Percentiles rank a stretch among this genome's conserved stretches.
Evolutionary conservation across 2,888 invertebrate species (phyloP).

Genomic region (Conops quadrifasciatus): DNA sequence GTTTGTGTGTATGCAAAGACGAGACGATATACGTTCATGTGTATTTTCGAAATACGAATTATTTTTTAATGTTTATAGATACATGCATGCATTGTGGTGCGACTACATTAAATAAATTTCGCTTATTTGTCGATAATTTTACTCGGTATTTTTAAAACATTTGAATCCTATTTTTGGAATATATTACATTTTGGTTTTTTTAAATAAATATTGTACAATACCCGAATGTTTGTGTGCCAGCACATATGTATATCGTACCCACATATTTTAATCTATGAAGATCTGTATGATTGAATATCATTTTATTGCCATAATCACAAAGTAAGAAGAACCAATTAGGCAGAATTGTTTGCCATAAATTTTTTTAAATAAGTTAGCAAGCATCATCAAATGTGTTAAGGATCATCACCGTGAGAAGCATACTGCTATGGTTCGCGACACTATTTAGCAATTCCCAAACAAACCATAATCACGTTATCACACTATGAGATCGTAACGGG

Average conservation of each 20-base stretch:
- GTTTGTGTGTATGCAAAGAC: too few relatives aligned
- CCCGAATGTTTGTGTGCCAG: too few relatives aligned
- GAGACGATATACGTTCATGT: background rate
- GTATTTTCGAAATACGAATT: slow-evolving; percentile 27
- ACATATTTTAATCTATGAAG: background rate
- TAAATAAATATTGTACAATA: background rate
- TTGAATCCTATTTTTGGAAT: slow-evolving; percentile 4
- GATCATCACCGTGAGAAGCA: too few relatives aligned
- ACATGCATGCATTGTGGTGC: background rate
- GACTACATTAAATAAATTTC: slow-evolving; percentile 1
- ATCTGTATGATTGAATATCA: background rate
- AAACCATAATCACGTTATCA: too few relatives aligned
- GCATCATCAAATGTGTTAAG: too few relatives aligned
- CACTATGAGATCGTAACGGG: too few relatives aligned
- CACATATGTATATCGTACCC: background rate
- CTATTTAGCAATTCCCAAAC: too few relatives aligned
- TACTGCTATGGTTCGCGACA: too few relatives aligned
- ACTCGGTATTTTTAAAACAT: too few relatives aligned
- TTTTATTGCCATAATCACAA: background rate
- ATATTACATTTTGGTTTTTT: background rate
- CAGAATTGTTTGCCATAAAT: too few relatives aligned
- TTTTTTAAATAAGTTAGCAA: too few relatives aligned
- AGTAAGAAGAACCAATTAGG: background rate
- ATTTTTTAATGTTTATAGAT: slow-evolving; percentile 16
- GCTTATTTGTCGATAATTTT: background rate